These are phyloP conservation scores for Tiliacea aurago DNA, from an alignment of 2,888 invertebrate genomes.

Conservation along the genomic window DNA sequence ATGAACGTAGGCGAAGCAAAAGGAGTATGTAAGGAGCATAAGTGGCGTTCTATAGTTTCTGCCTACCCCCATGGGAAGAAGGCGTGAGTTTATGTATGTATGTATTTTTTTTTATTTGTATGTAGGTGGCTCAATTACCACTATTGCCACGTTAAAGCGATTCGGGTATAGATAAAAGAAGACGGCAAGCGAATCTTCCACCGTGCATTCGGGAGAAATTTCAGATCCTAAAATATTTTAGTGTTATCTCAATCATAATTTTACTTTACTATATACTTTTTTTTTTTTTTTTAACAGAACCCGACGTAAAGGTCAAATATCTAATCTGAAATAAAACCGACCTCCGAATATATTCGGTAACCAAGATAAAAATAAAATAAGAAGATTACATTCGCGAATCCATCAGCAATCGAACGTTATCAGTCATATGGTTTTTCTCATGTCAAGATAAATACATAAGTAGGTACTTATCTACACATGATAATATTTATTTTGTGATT, in stretches of 20 bases:
- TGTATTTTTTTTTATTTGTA: too few species aligned
- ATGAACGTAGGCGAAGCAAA: too few species aligned
- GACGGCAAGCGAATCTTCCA: background rate
- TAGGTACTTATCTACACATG: background rate
- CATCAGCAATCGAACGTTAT: constrained; percentile 24
- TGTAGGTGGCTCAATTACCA: too few species aligned
- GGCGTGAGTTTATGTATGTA: too few species aligned
- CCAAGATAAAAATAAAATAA: constrained; percentile 18
- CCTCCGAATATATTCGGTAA: constrained; percentile 12
- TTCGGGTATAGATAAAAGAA: too few species aligned
- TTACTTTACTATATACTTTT: too few species aligned
- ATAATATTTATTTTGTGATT: constrained; percentile 37
- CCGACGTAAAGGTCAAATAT: too few species aligned
- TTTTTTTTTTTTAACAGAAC: too few species aligned
- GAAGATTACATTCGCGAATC: constrained; percentile 23
- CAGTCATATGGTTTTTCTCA: constrained; percentile 30
- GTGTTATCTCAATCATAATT: background rate
- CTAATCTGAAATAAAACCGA: constrained; percentile 4
- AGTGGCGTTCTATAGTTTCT: too few species aligned
- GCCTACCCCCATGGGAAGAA: too few species aligned
- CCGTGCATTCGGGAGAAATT: background rate
- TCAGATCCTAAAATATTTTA: background rate
- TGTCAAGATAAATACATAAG: constrained; percentile 44
- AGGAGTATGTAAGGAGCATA: too few species aligned
- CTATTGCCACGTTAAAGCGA: too few species aligned